Conservation (phyloP, 2,113 vertebrate genomes). For the Taxidea taxus region DNA sequence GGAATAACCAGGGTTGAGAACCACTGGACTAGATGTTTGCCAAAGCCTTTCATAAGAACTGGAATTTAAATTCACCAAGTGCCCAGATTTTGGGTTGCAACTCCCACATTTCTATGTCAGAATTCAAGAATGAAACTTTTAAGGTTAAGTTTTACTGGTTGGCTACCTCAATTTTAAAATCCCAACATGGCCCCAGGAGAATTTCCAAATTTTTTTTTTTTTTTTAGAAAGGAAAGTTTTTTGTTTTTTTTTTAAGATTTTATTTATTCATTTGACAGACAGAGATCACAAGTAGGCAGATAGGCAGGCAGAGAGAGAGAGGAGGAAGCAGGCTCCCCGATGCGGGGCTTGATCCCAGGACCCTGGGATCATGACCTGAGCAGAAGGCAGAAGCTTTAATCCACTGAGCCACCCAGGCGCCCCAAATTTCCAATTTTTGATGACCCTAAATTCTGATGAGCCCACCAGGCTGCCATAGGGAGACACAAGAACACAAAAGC, state of each 20-base stretch:
- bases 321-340: no score
- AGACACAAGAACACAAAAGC: background rate
- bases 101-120: background rate
- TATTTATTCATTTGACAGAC: no score
- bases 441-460: background rate
- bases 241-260: no score
- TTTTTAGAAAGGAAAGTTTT: no score
- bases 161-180: background rate
- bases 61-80: background rate
- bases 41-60: background rate
- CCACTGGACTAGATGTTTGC: background rate
- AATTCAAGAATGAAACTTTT: background rate
- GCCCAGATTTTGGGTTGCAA: background rate
- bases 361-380: no score
- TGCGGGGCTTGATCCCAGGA: no score
- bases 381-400: no score
- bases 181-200: background rate
- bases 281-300: no score
- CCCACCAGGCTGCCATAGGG: background rate
- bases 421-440: conserved; percentile 14
- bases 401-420: no score
- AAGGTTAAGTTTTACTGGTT: background rate
- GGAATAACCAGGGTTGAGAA: background rate
- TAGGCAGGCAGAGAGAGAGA: no score
- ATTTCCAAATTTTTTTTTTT: conserved; percentile 26